Conservation (phyloP, 1,140 invertebrate genomes). For the Polypedilum vanderplanki region DNA sequence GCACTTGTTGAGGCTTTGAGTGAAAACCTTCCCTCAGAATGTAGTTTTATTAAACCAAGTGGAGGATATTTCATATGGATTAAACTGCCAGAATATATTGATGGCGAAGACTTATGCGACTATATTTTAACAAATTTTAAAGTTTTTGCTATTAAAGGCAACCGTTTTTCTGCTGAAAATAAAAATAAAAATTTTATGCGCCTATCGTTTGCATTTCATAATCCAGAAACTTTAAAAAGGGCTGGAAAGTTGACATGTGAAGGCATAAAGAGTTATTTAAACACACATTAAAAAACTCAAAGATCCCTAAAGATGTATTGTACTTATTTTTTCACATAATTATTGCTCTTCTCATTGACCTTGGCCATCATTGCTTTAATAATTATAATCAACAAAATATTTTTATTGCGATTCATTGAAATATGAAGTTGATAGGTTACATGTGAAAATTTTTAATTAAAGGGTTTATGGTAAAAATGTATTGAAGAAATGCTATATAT, state of each 20-base stretch:
- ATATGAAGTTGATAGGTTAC: no score
- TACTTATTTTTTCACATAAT: not conserved
- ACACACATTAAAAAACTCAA: not conserved
- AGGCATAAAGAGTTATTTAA: slow-evolving; percentile 30
- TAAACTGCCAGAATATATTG: slow-evolving; percentile 42
- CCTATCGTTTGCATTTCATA: slow-evolving; percentile 47
- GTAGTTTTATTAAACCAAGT: slow-evolving; percentile 43
- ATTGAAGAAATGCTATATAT: no score
- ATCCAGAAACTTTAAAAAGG: slow-evolving; percentile 35
- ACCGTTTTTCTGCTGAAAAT: slow-evolving; percentile 43
- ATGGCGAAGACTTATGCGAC: slow-evolving; percentile 35
- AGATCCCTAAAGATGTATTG: not conserved
- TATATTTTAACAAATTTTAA: slow-evolving; percentile 36
- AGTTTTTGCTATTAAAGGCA: slow-evolving; percentile 47
- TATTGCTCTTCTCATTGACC: no score
- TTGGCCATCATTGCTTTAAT: no score
- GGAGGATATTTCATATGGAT: slow-evolving; percentile 59
- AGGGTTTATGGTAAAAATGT: no score
- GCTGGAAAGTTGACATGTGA: slow-evolving; percentile 37
- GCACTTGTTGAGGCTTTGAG: slow-evolving; percentile 43
- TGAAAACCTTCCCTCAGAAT: slow-evolving; percentile 44
- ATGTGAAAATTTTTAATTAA: no score
- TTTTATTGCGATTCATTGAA: no score
- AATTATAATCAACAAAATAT: no score
- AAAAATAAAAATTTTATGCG: slow-evolving; percentile 45